phyloP scores from a whole-genome alignment of 2,888 invertebrate species.

The Coelopa pilipes region DNA sequence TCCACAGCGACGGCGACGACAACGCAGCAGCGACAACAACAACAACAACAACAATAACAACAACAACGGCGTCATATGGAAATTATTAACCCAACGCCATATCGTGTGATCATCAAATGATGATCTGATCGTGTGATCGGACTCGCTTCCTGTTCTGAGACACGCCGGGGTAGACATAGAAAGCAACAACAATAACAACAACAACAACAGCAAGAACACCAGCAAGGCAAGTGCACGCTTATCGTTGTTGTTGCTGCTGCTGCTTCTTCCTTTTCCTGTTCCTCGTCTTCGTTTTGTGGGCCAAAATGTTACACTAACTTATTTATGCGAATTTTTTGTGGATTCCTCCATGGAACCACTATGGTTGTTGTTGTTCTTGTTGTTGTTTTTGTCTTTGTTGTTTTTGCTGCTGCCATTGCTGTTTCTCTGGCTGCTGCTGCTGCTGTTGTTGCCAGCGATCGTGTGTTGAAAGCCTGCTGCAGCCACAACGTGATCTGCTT shows the following conservation, averaged over 20 bases:
- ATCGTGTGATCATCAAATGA: conserved; percentile 64
- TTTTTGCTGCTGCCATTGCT: conserved; percentile 11
- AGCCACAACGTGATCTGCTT: conserved; percentile 62
- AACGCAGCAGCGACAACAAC: conserved; percentile 15
- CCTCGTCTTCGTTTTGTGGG: neutral
- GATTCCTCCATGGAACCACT: neutral
- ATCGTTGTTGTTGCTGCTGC: conserved; percentile 2
- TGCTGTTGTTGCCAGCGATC: conserved; percentile 34
- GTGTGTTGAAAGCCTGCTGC: conserved; percentile 46
- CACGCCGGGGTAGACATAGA: neutral
- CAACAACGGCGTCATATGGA: conserved; percentile 53
- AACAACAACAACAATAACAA: conserved; percentile 19
- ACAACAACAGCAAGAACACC: neutral
- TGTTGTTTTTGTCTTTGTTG: conserved; percentile 4
- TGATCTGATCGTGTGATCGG: conserved; percentile 60
- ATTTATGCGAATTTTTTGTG: conserved; percentile 58
- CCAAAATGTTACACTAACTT: conserved; percentile 61
- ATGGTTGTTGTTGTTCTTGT: conserved; percentile 14
- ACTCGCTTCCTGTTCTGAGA: conserved; percentile 48
- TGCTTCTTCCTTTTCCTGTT: neutral
- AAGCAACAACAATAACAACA: neutral
- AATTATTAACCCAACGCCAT: conserved; percentile 58
- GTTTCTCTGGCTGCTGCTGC: no score
- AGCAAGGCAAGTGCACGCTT: neutral
- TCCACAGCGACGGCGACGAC: conserved; percentile 6